phyloP scores from a whole-genome alignment of 1,140 invertebrate genomes.

The Trichoplusia ni region DNA sequence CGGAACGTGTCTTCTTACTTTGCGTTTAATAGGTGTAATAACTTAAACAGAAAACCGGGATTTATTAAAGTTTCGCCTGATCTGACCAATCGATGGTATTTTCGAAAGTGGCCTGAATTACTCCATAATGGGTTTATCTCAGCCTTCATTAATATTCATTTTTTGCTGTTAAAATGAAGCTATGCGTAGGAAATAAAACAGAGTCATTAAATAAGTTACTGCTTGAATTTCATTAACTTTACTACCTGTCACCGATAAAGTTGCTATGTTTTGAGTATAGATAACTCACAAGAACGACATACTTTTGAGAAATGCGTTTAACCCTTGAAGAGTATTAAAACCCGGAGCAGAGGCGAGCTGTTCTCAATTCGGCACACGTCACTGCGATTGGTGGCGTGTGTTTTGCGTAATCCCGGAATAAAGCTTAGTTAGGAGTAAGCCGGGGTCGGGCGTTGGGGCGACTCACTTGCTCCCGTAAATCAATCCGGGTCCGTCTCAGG shows the following conservation, averaged over 20 bases:
- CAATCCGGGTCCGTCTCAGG: constrained; percentile 62
- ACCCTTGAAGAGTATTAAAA: constrained; percentile 2
- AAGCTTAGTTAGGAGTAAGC: constrained; percentile 65
- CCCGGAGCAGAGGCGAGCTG: not conserved
- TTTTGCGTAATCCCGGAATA: constrained; percentile 64
- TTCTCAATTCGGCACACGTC: constrained; percentile 58
- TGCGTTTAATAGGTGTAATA: constrained; percentile 78
- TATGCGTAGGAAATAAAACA: constrained; percentile 1
- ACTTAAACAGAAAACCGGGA: constrained; percentile 73
- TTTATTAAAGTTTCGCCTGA: constrained; percentile 52
- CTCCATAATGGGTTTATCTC: constrained; percentile 22
- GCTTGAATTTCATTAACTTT: constrained; percentile 12
- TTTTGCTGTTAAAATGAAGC: not conserved
- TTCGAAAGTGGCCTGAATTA: constrained; percentile 26
- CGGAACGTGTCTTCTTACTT: constrained; percentile 77
- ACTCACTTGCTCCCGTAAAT: constrained; percentile 71
- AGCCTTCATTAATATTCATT: constrained; percentile 25
- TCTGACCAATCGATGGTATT: constrained; percentile 35
- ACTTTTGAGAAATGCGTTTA: not conserved
- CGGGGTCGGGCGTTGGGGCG: constrained; percentile 56
- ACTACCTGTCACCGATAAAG: not conserved
- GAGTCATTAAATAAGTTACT: not conserved
- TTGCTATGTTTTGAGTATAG: too few species aligned
- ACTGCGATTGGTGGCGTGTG: constrained; percentile 53
- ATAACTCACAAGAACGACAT: not conserved